Percentiles rank a stretch among this genome's conserved stretches.
Conservation (phyloP, 2,113 vertebrate genomes). For the Centropristis striata region DNA sequence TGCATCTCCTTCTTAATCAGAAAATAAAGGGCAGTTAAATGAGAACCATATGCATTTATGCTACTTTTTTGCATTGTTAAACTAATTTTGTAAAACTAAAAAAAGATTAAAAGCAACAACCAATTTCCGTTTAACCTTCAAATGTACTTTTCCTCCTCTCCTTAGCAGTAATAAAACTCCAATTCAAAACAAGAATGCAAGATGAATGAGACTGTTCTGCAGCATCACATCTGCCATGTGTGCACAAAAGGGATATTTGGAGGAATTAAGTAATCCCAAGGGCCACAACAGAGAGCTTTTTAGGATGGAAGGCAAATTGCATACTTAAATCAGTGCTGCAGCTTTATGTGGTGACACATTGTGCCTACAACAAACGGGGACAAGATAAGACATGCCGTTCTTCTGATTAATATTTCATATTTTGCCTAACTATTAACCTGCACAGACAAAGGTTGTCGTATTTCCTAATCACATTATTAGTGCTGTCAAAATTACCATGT, state of each 20-base stretch:
- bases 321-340: conserved; percentile 9
- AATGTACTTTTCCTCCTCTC: not conserved
- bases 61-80: too few relatives aligned
- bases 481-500: too few relatives aligned
- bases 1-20: too few relatives aligned
- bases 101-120: too few relatives aligned
- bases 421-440: not conserved
- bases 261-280: conserved; percentile 15
- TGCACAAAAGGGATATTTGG: conserved; percentile 8
- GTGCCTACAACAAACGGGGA: not conserved
- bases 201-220: conserved; percentile 7
- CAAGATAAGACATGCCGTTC: not conserved
- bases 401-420: conserved; percentile 7
- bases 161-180: not conserved
- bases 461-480: not conserved
- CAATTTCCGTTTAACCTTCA: not conserved
- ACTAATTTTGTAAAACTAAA: too few relatives aligned
- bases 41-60: too few relatives aligned
- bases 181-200: not conserved
- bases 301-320: conserved; percentile 8
- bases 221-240: conserved; percentile 15
- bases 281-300: conserved; percentile 10
- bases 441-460: not conserved
- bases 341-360: not conserved
- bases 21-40: too few relatives aligned